phyloP scores from a whole-genome alignment of 2,113 vertebrate species.

The Cavia aperea region DNA sequence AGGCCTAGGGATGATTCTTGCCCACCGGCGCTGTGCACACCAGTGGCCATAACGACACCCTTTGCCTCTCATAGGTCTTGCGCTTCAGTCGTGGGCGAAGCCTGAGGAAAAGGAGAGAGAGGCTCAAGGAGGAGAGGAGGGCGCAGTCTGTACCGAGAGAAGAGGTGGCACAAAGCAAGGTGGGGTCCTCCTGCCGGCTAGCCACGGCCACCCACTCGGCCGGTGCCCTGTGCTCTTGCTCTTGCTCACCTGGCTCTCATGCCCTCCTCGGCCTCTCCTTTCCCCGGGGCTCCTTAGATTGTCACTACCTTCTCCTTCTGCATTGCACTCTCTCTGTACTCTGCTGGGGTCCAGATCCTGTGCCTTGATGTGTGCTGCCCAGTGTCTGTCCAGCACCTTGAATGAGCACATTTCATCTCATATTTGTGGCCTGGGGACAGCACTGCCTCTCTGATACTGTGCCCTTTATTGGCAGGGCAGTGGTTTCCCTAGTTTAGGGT shows the following conservation, averaged over 20 bases:
- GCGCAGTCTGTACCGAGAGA: constrained; percentile 96
- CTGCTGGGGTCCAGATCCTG: background rate
- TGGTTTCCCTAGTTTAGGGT: background rate
- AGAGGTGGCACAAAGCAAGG: constrained; percentile 86
- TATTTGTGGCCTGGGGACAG: background rate
- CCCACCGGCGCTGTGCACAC: fast-evolving
- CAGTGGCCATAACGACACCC: background rate
- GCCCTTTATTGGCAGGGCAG: background rate
- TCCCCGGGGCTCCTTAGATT: background rate
- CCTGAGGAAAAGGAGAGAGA: constrained; percentile 93
- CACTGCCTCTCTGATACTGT: background rate
- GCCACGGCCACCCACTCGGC: background rate
- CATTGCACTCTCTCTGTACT: background rate
- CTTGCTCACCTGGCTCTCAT: background rate
- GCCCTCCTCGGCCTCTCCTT: background rate
- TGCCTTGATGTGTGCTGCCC: background rate
- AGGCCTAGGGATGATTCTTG: background rate
- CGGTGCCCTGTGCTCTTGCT: background rate
- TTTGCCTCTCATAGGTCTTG: constrained; percentile 80
- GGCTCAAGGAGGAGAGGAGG: constrained; percentile 90
- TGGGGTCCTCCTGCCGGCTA: constrained; percentile 41
- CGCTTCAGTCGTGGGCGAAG: constrained; percentile 92
- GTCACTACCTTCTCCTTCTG: background rate
- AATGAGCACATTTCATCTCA: background rate
- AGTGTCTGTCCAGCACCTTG: fast-evolving